Evolutionary conservation across 2,113 vertebrate species (phyloP).

Genomic region (Hylia prasina): DNA sequence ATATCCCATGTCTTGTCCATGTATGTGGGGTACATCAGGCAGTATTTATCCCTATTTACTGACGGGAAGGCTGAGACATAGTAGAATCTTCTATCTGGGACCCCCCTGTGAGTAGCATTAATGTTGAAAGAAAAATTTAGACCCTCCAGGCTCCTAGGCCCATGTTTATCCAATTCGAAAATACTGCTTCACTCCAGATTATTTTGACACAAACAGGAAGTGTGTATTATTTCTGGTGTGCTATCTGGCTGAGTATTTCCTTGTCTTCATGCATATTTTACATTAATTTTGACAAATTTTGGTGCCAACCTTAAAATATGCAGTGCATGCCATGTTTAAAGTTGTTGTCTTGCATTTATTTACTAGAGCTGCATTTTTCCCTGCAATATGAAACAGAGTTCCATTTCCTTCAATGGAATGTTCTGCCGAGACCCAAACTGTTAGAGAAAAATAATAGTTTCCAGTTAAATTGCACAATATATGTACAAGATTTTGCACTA

Average conservation of each 20-base stretch:
- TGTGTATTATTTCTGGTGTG: constrained; percentile 18
- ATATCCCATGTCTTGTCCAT: not conserved
- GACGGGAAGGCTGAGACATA: not conserved
- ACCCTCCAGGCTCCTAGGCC: not conserved
- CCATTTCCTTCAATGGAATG: not conserved
- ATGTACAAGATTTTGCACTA: not conserved
- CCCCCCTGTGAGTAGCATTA: not conserved
- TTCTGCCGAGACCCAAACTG: not conserved
- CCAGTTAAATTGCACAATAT: not conserved
- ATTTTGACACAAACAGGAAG: constrained; percentile 7
- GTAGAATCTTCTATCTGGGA: not conserved
- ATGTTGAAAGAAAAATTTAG: not conserved
- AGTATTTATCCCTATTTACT: not conserved
- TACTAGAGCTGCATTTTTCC: not conserved
- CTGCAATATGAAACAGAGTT: not conserved
- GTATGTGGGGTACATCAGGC: not conserved
- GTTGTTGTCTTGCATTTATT: not conserved
- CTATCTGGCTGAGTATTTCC: constrained; percentile 19
- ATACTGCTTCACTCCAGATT: constrained; percentile 17
- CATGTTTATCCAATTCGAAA: constrained; percentile 30
- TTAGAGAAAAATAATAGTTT: not conserved
- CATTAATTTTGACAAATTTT: not conserved
- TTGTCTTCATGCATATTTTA: not conserved
- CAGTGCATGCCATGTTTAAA: not conserved
- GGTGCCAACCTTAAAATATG: not conserved